These are phyloP conservation scores for Empis livida DNA, from an alignment of 2,888 invertebrate species.

Conservation along the genomic window DNA sequence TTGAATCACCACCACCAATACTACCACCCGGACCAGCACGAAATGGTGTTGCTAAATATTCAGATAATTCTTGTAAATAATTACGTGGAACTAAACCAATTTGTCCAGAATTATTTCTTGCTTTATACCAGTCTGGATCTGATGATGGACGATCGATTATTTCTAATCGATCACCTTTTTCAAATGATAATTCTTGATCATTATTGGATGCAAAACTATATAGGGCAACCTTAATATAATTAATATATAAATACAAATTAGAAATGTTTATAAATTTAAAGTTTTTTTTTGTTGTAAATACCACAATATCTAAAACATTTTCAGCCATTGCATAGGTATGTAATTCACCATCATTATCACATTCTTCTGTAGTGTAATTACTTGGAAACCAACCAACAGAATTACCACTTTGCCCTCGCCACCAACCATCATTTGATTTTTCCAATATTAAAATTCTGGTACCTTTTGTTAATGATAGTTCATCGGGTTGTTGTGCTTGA, in stretches of 20 bases:
- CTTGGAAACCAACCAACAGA: slow-evolving; percentile 84
- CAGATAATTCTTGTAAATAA: slow-evolving; percentile 83
- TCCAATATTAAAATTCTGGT: slow-evolving; percentile 89
- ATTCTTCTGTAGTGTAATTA: slow-evolving; percentile 92
- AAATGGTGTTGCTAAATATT: slow-evolving; percentile 76
- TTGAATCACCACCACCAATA: slow-evolving; percentile 37
- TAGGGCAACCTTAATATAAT: slow-evolving; percentile 53
- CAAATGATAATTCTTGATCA: slow-evolving; percentile 91
- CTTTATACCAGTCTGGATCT: slow-evolving; percentile 97
- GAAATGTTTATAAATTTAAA: background rate
- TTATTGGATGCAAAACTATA: slow-evolving; percentile 90
- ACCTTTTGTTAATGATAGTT: slow-evolving; percentile 87
- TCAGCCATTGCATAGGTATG: slow-evolving; percentile 92
- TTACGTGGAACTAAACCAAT: slow-evolving; percentile 91
- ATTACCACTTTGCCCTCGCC: slow-evolving; percentile 76
- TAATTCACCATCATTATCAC: slow-evolving; percentile 72
- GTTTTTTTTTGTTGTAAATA: slow-evolving; percentile 23
- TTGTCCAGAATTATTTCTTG: slow-evolving; percentile 83
- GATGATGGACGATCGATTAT: slow-evolving; percentile 91
- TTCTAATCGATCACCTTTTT: slow-evolving; percentile 92
- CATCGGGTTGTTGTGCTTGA: slow-evolving; percentile 91
- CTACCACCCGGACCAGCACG: slow-evolving; percentile 41
- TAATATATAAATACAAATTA: background rate
- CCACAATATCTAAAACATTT: slow-evolving; percentile 90
- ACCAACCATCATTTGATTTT: slow-evolving; percentile 99